phyloP scores from a whole-genome alignment of 2,113 vertebrate genomes.

The Seriola quinqueradiata region DNA sequence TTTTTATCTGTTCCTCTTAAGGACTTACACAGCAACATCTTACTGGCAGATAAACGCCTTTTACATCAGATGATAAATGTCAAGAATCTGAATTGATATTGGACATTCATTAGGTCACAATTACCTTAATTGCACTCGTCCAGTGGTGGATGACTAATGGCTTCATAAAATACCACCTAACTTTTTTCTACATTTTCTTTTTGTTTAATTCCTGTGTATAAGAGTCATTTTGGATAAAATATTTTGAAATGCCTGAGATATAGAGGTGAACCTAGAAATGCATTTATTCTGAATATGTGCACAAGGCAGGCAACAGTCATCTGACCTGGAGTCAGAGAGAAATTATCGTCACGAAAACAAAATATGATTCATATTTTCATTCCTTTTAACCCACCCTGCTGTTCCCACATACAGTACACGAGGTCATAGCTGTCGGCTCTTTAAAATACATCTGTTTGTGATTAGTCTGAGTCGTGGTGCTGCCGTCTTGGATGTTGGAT shows the following conservation, averaged over 20 bases:
- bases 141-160: slow-evolving; percentile 62
- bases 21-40: slow-evolving; percentile 18
- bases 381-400: background rate
- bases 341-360: background rate
- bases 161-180: slow-evolving; percentile 49
- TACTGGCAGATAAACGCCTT: slow-evolving; percentile 45
- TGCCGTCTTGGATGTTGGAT: background rate
- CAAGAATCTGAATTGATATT: slow-evolving; percentile 66
- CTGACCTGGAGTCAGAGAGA: slow-evolving; percentile 7
- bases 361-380: background rate
- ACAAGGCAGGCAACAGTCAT: background rate
- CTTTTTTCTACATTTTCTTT: too few relatives aligned
- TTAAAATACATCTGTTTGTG: slow-evolving; percentile 1
- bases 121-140: slow-evolving; percentile 74
- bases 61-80: slow-evolving; percentile 63
- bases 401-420: background rate
- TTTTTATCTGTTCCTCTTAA: slow-evolving; percentile 29
- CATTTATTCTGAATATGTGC: slow-evolving; percentile 13
- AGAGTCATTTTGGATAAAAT: slow-evolving; percentile 54
- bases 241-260: slow-evolving; percentile 39
- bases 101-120: slow-evolving; percentile 78
- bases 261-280: slow-evolving; percentile 3
- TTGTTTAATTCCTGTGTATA: slow-evolving; percentile 1
- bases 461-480: background rate
- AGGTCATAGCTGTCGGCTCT: background rate